Conservation (phyloP, 2,888 invertebrate genomes). For the Yponomeuta plumbellus region DNA sequence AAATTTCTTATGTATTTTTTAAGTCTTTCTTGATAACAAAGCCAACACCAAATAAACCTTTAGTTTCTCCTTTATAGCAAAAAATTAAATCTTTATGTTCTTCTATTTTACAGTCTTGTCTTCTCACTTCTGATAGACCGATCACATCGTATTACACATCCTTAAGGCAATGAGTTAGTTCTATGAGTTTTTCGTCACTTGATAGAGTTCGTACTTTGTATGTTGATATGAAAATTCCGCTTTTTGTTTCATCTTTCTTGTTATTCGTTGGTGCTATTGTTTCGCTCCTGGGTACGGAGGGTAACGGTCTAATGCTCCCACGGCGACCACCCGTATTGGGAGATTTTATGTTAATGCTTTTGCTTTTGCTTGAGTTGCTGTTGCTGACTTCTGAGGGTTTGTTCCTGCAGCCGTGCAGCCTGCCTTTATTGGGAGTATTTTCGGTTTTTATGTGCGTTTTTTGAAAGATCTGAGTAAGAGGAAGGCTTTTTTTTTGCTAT, state of each 20-base stretch:
- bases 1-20: slow-evolving; percentile 17
- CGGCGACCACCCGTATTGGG: too few relatives aligned
- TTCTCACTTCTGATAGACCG: slow-evolving; percentile 21
- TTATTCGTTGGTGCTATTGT: too few relatives aligned
- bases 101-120: slow-evolving; percentile 19
- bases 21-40: slow-evolving; percentile 21
- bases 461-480: too few relatives aligned
- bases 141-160: slow-evolving; percentile 22
- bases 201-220: neutral
- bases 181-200: slow-evolving; percentile 11
- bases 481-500: too few relatives aligned
- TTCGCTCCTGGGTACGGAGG: neutral
- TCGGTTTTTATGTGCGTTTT: too few relatives aligned
- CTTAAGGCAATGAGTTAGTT: slow-evolving; percentile 20
- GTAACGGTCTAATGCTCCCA: slow-evolving; percentile 1
- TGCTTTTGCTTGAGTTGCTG: neutral
- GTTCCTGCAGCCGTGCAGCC: neutral
- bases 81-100: slow-evolving; percentile 22
- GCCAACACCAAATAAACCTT: slow-evolving; percentile 22
- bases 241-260: too few relatives aligned
- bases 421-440: neutral
- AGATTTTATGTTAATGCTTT: neutral
- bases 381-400: neutral
- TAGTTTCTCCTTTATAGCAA: slow-evolving; percentile 20
- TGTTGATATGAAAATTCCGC: neutral